Evolutionary conservation across 2,113 vertebrate genomes (phyloP).

Genomic region (Phyllostomus hastatus): DNA sequence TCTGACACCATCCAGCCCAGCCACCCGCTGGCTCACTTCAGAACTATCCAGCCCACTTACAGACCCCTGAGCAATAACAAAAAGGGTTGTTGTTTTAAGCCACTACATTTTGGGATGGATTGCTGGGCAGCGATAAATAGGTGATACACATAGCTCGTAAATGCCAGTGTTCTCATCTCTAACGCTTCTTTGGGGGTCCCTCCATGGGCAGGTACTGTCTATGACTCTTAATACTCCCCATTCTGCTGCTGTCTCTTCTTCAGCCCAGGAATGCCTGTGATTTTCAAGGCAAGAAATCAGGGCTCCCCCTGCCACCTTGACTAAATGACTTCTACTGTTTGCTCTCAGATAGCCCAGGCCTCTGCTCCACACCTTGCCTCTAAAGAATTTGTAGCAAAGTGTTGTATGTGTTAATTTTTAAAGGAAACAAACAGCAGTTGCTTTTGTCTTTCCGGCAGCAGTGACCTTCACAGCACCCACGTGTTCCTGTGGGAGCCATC

Average conservation of each 20-base stretch:
- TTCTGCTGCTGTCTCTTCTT: neutral
- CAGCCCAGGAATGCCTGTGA: neutral
- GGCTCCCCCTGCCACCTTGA: neutral
- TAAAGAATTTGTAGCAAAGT: neutral
- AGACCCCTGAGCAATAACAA: neutral
- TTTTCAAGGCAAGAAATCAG: neutral
- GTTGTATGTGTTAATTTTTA: neutral
- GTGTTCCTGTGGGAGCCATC: neutral
- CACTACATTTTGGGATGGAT: neutral
- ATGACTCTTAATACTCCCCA: neutral
- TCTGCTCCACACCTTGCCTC: neutral
- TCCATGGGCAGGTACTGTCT: neutral
- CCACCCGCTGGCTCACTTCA: neutral
- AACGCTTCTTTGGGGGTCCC: neutral
- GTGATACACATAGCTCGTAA: neutral
- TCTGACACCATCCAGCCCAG: neutral
- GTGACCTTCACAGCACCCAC: neutral
- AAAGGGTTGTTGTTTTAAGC: neutral
- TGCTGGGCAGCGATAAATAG: neutral
- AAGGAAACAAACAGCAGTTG: neutral
- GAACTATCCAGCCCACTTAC: neutral
- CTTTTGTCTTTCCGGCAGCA: neutral
- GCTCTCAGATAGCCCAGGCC: neutral
- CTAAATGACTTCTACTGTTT: neutral
- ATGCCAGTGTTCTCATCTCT: neutral